Evolutionary conservation across 2,113 vertebrate species (phyloP).

Genomic region (Tautogolabrus adspersus): DNA sequence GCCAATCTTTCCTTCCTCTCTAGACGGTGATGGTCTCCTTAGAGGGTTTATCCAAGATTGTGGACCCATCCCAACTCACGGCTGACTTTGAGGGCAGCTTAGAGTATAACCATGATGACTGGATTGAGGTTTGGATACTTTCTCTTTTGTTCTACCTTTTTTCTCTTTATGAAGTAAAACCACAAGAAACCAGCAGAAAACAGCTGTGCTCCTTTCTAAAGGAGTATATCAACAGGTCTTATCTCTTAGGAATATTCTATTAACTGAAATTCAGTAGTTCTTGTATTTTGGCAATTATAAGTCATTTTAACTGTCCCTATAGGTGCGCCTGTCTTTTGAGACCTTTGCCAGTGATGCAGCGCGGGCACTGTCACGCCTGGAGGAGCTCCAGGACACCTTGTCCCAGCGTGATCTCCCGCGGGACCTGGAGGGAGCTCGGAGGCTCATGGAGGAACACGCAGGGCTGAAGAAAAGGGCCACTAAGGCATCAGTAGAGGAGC

Average conservation of each 20-base stretch:
- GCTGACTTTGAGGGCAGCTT: slow-evolving; percentile 97
- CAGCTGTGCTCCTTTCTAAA: not conserved
- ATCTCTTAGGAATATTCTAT: not conserved
- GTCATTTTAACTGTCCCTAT: not conserved
- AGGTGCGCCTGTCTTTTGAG: slow-evolving; percentile 89
- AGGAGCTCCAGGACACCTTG: slow-evolving; percentile 96
- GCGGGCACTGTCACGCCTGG: slow-evolving; percentile 91
- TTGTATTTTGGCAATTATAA: not conserved
- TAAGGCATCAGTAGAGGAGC: slow-evolving; percentile 94
- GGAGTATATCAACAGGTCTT: not conserved
- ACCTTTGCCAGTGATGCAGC: slow-evolving; percentile 94
- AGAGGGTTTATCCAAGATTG: slow-evolving; percentile 98
- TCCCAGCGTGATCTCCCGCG: slow-evolving; percentile 95
- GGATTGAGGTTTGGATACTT: slow-evolving; percentile 93
- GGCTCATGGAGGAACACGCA: slow-evolving; percentile 95
- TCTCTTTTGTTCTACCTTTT: not conserved
- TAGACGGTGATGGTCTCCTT: slow-evolving; percentile 99
- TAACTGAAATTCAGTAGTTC: not conserved
- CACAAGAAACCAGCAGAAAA: too few relatives aligned
- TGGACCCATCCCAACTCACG: slow-evolving; percentile 97
- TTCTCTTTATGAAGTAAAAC: not conserved
- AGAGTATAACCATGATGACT: slow-evolving; percentile 98
- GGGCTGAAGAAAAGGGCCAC: slow-evolving; percentile 95
- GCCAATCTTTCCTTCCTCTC: slow-evolving; percentile 21
- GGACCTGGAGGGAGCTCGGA: slow-evolving; percentile 93